Evolutionary conservation across 2,888 invertebrate genomes (phyloP), one percentile per base, ranked within the genome.

Genomic region (Acleris sparsana): DNA sequence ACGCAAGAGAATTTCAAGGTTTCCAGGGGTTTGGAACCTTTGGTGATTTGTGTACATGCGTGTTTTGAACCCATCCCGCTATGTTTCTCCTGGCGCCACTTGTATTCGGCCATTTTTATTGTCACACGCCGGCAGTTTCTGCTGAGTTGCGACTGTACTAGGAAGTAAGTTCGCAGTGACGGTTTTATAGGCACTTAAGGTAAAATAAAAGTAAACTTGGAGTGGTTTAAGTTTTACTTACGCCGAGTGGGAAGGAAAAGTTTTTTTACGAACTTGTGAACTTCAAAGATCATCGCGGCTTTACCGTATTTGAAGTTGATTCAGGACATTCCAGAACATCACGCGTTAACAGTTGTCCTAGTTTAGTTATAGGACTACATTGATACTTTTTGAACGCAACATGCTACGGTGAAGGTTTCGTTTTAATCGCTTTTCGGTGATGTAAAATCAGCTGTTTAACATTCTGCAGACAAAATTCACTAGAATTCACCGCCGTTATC

Each of bases 51-150:
- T 73, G 74, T 79, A 83, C 90, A 64, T 64, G 92, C 92, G 92
- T 92, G 92, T 81, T 77, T 82, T 71, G 69, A 71, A 75, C 80
- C 89, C 86, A 92, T 92, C 89, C 81, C 72, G 78, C 74, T 77
- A 83, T 82, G 82, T 83, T 80, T 78, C 78, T 84, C 80, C 86
- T 87, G 88, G 88, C 86, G 84, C 88, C 90, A 91, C 92, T 92
- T 89, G 88, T 91, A 86, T 86, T 76, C 84, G 85, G 83, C 86
- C 85, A 65, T 60, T 89, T 89, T 88, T 89, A 89, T 85, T 85
- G 89, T 89, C 86, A 89, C 90, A 89, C 89, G 84, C 83, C 81
- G 79, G 80, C 83, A 75, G 80, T 84, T 87, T 82, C 79, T 74
- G 78, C 78, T 86, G 87, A 86, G 82, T 87, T 85, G 86, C 80